These are phyloP conservation scores for Panagrolaimus sp. DNA, from an alignment of 1,140 invertebrate species.

Conservation along the genomic window DNA sequence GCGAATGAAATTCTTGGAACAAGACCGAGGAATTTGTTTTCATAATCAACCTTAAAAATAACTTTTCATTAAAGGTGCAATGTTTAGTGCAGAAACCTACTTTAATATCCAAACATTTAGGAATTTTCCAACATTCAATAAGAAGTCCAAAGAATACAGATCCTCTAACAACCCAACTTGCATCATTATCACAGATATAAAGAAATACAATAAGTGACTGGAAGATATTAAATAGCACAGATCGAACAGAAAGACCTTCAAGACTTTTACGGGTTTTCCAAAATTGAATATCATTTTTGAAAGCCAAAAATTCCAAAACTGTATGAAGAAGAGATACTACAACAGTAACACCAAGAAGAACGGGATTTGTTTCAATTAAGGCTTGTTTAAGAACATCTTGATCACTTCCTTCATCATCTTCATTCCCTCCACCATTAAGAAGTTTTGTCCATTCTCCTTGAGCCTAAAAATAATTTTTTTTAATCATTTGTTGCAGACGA, in stretches of 20 bases:
- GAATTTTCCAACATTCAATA: slow-evolving; percentile 99
- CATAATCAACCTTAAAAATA: slow-evolving; percentile 68
- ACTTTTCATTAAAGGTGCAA: slow-evolving; percentile 11
- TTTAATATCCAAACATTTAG: slow-evolving; percentile 68
- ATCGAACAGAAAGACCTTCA: slow-evolving; percentile 91
- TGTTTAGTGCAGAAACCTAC: slow-evolving; percentile 4
- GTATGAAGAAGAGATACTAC: slow-evolving; percentile 89
- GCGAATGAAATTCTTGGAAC: slow-evolving; percentile 75
- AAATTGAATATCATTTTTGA: slow-evolving; percentile 99
- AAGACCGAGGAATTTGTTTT: slow-evolving; percentile 71
- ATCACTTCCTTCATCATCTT: slow-evolving; percentile 67
- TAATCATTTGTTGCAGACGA: slow-evolving; percentile 17
- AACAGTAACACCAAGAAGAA: slow-evolving; percentile 82
- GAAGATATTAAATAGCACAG: slow-evolving; percentile 98
- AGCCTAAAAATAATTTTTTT: slow-evolving; percentile 63
- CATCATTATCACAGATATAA: slow-evolving; percentile 93
- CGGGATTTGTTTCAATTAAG: slow-evolving; percentile 90
- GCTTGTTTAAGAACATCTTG: slow-evolving; percentile 96
- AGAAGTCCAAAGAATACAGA: slow-evolving; percentile 76
- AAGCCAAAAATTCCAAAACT: slow-evolving; percentile 94
- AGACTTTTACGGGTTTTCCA: slow-evolving; percentile 95
- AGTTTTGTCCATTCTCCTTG: slow-evolving; percentile 62
- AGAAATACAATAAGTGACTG: slow-evolving; percentile 88
- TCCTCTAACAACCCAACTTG: slow-evolving; percentile 87
- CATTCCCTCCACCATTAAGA: slow-evolving; percentile 66